These are phyloP conservation scores for Entomobrya multifasciata DNA, from an alignment of 2,888 invertebrate genomes.

Conservation along the genomic window DNA sequence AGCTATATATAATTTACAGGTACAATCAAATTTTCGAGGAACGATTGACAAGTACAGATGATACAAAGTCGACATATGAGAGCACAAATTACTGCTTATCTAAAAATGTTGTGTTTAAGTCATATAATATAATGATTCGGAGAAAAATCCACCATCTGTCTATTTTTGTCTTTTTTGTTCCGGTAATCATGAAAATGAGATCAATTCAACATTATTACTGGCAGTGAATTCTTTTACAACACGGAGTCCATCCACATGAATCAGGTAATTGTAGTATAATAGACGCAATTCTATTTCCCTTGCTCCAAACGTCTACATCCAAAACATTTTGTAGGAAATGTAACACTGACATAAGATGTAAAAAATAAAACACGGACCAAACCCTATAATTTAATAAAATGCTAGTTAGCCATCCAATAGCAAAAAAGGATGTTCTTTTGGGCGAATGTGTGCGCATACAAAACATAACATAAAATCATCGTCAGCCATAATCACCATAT, in stretches of 20 bases:
- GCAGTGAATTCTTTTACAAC: too few species aligned
- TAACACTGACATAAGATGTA: not conserved
- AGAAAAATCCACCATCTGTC: slow-evolving; percentile 8
- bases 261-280: slow-evolving; percentile 26
- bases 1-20: too few species aligned
- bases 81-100: too few species aligned
- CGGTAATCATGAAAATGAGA: not conserved
- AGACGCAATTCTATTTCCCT: not conserved
- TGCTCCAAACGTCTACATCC: not conserved
- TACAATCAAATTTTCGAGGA: too few species aligned
- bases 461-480: not conserved
- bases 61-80: too few species aligned
- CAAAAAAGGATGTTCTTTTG: not conserved
- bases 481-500: not conserved
- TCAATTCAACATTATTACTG: not conserved
- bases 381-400: slow-evolving; percentile 63
- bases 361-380: not conserved
- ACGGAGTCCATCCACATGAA: not conserved
- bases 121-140: too few species aligned
- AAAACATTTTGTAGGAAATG: slow-evolving; percentile 6
- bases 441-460: not conserved
- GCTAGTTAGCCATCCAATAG: slow-evolving; percentile 42
- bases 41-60: too few species aligned
- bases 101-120: too few species aligned
- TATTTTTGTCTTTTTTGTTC: not conserved